These are phyloP conservation scores for Pelobates cultripes DNA, from an alignment of 2,797 vertebrate species.

Conservation along the genomic window DNA sequence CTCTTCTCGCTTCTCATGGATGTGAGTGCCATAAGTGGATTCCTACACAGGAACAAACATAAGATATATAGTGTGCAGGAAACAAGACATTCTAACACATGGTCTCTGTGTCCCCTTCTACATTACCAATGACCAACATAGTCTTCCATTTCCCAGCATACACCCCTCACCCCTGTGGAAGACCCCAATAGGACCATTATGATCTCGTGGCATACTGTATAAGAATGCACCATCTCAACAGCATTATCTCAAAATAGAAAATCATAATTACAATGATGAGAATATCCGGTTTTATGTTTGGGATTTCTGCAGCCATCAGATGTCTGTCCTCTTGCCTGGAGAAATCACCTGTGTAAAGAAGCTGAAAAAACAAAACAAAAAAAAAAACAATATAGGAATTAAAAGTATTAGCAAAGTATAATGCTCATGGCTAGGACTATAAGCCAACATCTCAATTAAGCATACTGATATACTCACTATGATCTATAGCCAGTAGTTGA, in stretches of 20 bases:
- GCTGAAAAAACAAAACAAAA: constrained; percentile 65
- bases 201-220: no score
- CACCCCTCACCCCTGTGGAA: no score
- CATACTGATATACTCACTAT: no score
- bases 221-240: no score
- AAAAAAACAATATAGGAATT: neutral
- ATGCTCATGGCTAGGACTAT: no score
- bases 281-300: constrained; percentile 94
- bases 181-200: no score
- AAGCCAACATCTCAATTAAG: no score
- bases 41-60: constrained; percentile 70
- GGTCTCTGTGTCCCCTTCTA: no score
- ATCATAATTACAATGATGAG: constrained; percentile 82
- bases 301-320: constrained; percentile 95
- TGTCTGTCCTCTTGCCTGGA: constrained; percentile 95
- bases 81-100: neutral
- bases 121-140: no score
- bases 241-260: neutral
- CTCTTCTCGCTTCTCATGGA: constrained; percentile 94
- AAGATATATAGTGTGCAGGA: neutral
- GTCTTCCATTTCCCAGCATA: no score
- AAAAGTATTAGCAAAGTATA: neutral
- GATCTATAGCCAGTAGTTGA: no score
- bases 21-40: constrained; percentile 93
- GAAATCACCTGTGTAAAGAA: constrained; percentile 94